phyloP scores from a whole-genome alignment of 2,113 vertebrate genomes.

The Laterallus jamaicensis region DNA sequence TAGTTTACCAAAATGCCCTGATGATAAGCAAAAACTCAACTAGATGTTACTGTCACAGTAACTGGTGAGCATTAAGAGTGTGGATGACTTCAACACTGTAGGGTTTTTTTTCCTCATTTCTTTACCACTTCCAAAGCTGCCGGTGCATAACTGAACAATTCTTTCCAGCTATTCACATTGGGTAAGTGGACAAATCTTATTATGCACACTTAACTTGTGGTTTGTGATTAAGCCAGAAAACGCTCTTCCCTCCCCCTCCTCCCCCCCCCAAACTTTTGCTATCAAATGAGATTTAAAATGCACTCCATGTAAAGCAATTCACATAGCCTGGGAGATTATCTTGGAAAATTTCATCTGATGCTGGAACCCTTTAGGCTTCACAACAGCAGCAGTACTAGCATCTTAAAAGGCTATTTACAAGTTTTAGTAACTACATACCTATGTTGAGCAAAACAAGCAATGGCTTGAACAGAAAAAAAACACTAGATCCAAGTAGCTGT shows the following conservation, averaged over 20 bases:
- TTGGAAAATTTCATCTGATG: not conserved
- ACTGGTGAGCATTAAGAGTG: not conserved
- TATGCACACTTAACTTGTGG: constrained; percentile 24
- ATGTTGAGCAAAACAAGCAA: not conserved
- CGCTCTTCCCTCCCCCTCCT: not conserved
- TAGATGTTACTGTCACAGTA: not conserved
- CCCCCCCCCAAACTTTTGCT: not conserved
- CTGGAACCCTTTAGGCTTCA: not conserved
- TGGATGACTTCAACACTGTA: not conserved
- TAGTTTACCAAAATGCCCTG: not conserved
- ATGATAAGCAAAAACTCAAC: not conserved
- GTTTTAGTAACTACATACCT: not conserved
- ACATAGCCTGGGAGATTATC: not conserved
- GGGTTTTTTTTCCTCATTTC: not conserved
- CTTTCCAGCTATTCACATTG: constrained; percentile 32
- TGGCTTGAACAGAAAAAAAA: not conserved
- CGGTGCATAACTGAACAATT: not conserved
- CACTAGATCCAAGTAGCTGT: not conserved
- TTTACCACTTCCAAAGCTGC: not conserved
- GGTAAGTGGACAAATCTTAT: constrained; percentile 48
- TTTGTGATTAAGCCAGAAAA: constrained; percentile 28
- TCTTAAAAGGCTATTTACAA: not conserved
- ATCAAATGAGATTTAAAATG: constrained; percentile 47
- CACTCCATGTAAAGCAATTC: constrained; percentile 29
- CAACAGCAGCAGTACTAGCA: not conserved